These are phyloP conservation scores for Nebria salina DNA, from an alignment of 2,888 invertebrate genomes.

Conservation along the genomic window DNA sequence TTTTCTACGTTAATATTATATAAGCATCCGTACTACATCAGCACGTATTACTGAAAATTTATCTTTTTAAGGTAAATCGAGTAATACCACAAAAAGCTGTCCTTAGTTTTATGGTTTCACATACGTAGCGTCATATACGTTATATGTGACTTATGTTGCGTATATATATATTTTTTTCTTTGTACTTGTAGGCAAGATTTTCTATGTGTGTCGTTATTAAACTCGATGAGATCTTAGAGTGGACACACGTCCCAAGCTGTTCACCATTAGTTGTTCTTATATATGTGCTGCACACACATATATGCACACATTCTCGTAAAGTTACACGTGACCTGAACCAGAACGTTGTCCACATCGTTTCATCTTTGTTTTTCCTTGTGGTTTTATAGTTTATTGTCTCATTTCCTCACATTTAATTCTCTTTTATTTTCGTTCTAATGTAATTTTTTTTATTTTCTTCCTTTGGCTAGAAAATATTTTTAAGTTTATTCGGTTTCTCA, in stretches of 20 bases:
- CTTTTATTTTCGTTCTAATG: background rate
- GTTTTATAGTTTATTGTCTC: background rate
- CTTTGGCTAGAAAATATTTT: background rate
- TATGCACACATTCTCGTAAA: background rate
- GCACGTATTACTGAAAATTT: background rate
- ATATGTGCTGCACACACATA: background rate
- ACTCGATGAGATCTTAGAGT: slow-evolving; percentile 2
- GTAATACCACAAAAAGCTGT: background rate
- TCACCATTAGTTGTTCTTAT: slow-evolving; percentile 1
- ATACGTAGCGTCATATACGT: background rate
- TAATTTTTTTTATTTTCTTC: background rate
- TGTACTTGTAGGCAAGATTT: background rate
- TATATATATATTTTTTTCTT: background rate
- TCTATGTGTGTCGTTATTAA: background rate
- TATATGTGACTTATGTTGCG: background rate
- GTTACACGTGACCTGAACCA: background rate
- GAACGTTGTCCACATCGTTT: background rate
- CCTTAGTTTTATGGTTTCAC: background rate
- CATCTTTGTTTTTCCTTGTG: background rate
- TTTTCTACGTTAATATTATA: background rate
- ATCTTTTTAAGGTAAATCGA: background rate
- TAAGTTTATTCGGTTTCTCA: background rate
- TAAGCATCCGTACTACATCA: background rate
- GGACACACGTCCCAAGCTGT: background rate
- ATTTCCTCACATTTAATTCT: background rate